Evolutionary conservation across 2,113 vertebrate genomes (phyloP).

Genomic region (Boleophthalmus pectinirostris): DNA sequence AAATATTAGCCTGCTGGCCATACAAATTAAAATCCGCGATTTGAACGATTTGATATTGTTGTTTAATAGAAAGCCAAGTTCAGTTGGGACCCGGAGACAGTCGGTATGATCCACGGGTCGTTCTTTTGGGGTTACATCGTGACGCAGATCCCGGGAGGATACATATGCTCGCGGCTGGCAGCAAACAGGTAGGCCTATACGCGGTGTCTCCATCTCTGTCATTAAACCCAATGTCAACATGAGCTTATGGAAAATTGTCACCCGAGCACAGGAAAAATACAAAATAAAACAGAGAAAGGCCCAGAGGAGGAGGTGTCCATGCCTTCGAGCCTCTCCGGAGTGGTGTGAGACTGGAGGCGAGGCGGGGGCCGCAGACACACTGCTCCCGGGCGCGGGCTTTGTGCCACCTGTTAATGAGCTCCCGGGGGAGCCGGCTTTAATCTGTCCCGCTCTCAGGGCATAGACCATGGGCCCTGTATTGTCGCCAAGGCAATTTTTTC

Average conservation of each 20-base stretch:
- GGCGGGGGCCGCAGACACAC: slow-evolving; percentile 76
- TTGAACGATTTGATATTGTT: neutral
- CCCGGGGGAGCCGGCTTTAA: slow-evolving; percentile 65
- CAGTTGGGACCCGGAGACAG: slow-evolving; percentile 96
- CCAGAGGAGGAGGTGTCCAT: neutral
- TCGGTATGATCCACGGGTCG: slow-evolving; percentile 97
- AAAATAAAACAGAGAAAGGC: neutral
- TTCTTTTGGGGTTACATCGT: slow-evolving; percentile 99
- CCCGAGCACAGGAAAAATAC: no score
- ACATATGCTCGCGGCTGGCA: slow-evolving; percentile 94
- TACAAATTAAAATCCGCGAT: neutral
- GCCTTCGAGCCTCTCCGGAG: neutral
- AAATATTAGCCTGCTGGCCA: neutral
- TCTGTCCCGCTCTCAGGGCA: slow-evolving; percentile 51
- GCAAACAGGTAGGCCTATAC: slow-evolving; percentile 90
- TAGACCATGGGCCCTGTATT: slow-evolving; percentile 42
- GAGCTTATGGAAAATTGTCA: no score
- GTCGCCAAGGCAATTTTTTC: slow-evolving; percentile 58
- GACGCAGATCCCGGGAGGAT: slow-evolving; percentile 97
- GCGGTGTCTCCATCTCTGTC: neutral
- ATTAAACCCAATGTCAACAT: neutral
- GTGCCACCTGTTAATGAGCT: slow-evolving; percentile 95
- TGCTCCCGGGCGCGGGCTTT: slow-evolving; percentile 71
- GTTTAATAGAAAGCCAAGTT: slow-evolving; percentile 91
- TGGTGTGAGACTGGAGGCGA: slow-evolving; percentile 8